Evolutionary conservation across 2,797 vertebrate genomes (phyloP).

Genomic region (Crocidura indochinensis): DNA sequence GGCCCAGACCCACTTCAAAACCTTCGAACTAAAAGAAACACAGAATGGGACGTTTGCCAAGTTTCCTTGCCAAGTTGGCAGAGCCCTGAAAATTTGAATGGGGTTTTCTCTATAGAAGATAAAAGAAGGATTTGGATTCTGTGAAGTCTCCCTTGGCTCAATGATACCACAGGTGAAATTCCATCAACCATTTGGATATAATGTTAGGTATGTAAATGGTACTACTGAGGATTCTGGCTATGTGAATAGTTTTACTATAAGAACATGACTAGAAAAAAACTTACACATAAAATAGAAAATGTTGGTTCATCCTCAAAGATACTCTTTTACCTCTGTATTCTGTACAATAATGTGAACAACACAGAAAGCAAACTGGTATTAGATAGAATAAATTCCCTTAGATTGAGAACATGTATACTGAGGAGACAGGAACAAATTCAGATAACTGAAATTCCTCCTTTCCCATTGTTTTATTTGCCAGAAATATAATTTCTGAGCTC

Average conservation of each 20-base stretch:
- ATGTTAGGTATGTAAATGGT: slow-evolving; percentile 55
- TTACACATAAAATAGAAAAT: slow-evolving; percentile 46
- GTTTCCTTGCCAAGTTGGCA: slow-evolving; percentile 82
- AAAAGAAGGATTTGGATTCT: slow-evolving; percentile 78
- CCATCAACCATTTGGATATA: slow-evolving; percentile 66
- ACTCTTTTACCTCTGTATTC: slow-evolving; percentile 32
- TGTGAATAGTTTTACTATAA: slow-evolving; percentile 34
- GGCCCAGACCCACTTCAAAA: slow-evolving; percentile 80
- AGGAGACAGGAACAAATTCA: not conserved
- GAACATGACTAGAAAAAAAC: slow-evolving; percentile 52
- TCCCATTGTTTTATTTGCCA: not conserved
- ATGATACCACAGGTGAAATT: slow-evolving; percentile 78
- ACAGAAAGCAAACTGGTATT: slow-evolving; percentile 45
- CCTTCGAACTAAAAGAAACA: slow-evolving; percentile 76
- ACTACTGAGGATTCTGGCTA: slow-evolving; percentile 44
- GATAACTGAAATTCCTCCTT: not conserved
- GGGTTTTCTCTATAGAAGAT: slow-evolving; percentile 76
- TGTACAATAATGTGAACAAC: not conserved
- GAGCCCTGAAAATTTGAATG: slow-evolving; percentile 72
- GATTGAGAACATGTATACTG: not conserved
- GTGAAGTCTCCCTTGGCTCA: slow-evolving; percentile 68
- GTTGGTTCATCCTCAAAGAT: not conserved
- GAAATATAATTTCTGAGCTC: slow-evolving; percentile 17
- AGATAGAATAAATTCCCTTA: slow-evolving; percentile 7
- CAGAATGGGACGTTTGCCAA: slow-evolving; percentile 76